Evolutionary conservation across 2,797 vertebrate species (phyloP).

Genomic region (Amphiprion clarkii): DNA sequence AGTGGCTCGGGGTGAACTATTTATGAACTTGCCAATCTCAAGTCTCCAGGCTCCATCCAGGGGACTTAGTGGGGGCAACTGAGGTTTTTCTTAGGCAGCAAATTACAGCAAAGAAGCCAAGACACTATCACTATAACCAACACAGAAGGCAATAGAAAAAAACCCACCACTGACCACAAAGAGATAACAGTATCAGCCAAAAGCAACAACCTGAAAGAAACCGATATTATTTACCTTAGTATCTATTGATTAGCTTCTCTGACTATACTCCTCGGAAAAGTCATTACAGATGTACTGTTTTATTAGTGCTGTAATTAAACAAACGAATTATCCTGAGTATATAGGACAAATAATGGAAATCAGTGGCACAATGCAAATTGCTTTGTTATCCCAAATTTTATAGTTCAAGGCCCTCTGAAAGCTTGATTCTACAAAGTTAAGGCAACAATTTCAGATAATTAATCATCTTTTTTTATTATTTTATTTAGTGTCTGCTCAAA

Average conservation of each 20-base stretch:
- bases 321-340: not conserved
- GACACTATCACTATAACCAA: slow-evolving; percentile 29
- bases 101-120: slow-evolving; percentile 51
- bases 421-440: not conserved
- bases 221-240: slow-evolving; percentile 33
- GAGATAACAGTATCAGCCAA: slow-evolving; percentile 1
- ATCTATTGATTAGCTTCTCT: slow-evolving; percentile 33
- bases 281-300: not conserved
- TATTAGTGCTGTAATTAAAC: not conserved
- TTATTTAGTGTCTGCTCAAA: not conserved
- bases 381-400: not conserved
- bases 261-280: slow-evolving; percentile 26
- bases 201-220: slow-evolving; percentile 34
- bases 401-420: not conserved
- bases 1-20: slow-evolving; percentile 56
- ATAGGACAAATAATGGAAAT: not conserved
- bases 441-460: not conserved
- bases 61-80: slow-evolving; percentile 37
- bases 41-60: slow-evolving; percentile 42
- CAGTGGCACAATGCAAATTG: not conserved
- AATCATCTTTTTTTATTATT: not conserved
- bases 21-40: slow-evolving; percentile 70
- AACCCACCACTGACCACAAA: slow-evolving; percentile 4
- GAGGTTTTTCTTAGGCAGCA: slow-evolving; percentile 51
- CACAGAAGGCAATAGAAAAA: slow-evolving; percentile 37